Percentiles rank a stretch among this genome's conserved stretches.
phyloP scores from a whole-genome alignment of 2,888 invertebrate species.

The Pollenia amentaria region DNA sequence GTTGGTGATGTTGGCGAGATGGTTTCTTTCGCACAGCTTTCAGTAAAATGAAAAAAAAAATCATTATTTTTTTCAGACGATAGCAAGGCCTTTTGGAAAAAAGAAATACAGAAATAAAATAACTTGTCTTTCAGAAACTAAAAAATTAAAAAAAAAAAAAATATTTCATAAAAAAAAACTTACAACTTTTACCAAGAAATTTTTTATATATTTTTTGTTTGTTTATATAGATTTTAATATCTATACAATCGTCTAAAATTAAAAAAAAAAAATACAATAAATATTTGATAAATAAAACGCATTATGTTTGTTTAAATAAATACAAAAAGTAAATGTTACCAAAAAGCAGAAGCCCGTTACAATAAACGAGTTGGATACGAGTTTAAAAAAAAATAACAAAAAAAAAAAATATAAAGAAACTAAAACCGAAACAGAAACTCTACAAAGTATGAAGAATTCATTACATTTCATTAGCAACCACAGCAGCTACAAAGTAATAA shows the following conservation, averaged over 20 bases:
- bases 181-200: constrained; percentile 71
- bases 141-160: constrained; percentile 6
- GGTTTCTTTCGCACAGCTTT: constrained; percentile 33
- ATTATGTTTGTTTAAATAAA: constrained; percentile 44
- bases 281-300: constrained; percentile 73
- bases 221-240: constrained; percentile 28
- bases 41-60: constrained; percentile 15
- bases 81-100: constrained; percentile 57
- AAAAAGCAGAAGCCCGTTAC: constrained; percentile 68
- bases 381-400: not conserved
- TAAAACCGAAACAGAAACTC: constrained; percentile 46
- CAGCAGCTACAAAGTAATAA: constrained; percentile 55
- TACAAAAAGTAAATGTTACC: constrained; percentile 50
- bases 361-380: constrained; percentile 42
- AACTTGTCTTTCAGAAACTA: constrained; percentile 38
- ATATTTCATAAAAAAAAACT: constrained; percentile 31
- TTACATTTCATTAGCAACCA: constrained; percentile 70
- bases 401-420: constrained; percentile 27
- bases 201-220: constrained; percentile 19
- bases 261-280: constrained; percentile 61
- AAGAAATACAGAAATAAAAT: constrained; percentile 40
- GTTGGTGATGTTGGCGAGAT: constrained; percentile 32
- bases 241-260: constrained; percentile 54
- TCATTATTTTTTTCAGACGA: constrained; percentile 55
- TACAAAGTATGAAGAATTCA: constrained; percentile 67